These are phyloP conservation scores for Lampris incognitus DNA, from an alignment of 2,113 vertebrate genomes.

Conservation along the genomic window DNA sequence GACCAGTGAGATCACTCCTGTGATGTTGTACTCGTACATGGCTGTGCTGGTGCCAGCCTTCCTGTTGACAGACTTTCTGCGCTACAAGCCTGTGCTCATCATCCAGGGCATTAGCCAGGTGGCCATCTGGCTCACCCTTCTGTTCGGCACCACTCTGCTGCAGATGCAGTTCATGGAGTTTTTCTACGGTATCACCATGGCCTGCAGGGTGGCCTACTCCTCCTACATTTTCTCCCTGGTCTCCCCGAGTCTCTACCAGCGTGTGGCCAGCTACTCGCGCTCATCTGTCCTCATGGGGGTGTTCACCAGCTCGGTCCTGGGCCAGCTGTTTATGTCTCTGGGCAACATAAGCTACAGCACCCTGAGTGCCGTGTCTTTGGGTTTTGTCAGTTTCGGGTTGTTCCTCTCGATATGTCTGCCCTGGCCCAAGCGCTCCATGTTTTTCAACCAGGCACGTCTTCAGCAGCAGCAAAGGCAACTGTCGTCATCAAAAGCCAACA, in stretches of 20 bases:
- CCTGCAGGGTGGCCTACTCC: constrained; percentile 93
- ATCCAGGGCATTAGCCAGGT: constrained; percentile 91
- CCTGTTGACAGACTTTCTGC: constrained; percentile 90
- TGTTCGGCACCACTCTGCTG: constrained; percentile 81
- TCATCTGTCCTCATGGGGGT: constrained; percentile 89
- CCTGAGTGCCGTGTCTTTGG: constrained; percentile 86
- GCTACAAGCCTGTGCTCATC: constrained; percentile 94
- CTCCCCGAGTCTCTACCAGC: constrained; percentile 85
- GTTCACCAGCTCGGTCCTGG: constrained; percentile 92
- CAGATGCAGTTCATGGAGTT: constrained; percentile 97
- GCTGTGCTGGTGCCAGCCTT: constrained; percentile 91
- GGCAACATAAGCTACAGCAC: constrained; percentile 69
- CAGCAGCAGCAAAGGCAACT: constrained; percentile 58
- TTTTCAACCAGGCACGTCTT: constrained; percentile 83
- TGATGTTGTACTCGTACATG: constrained; percentile 95
- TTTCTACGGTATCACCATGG: constrained; percentile 94
- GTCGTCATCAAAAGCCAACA: constrained; percentile 6
- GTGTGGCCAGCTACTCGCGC: constrained; percentile 91
- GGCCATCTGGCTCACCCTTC: constrained; percentile 89
- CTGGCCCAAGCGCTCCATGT: constrained; percentile 90
- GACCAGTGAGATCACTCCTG: constrained; percentile 91
- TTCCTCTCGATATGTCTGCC: constrained; percentile 87
- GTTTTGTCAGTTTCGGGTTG: constrained; percentile 86
- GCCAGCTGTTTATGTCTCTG: constrained; percentile 87
- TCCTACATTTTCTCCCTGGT: constrained; percentile 98